Evolutionary conservation across 2,888 invertebrate species (phyloP).

Genomic region (Dryadula phaetusa): DNA sequence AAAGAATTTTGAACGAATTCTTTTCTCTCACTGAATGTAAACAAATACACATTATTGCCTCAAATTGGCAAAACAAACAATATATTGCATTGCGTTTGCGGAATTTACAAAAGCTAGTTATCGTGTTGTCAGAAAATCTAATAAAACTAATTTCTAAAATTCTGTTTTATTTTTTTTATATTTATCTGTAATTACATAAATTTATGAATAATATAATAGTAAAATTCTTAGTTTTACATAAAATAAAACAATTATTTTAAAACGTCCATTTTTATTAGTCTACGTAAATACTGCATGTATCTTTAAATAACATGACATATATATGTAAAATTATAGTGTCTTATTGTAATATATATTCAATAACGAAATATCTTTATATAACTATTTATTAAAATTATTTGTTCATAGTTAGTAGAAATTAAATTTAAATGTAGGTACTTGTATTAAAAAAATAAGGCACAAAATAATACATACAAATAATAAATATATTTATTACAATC

Average conservation of each 20-base stretch:
- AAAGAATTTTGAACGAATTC: background rate
- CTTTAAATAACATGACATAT: no score
- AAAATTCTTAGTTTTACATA: no score
- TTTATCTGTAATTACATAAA: no score
- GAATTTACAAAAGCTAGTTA: conserved; percentile 13
- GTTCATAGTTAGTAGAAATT: background rate
- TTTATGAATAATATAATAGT: no score
- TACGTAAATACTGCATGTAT: no score
- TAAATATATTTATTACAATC: no score
- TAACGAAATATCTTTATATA: background rate
- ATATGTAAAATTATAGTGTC: no score
- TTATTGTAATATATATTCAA: background rate
- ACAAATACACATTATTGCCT: background rate
- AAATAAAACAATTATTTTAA: no score
- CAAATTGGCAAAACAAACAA: background rate
- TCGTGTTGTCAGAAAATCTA: background rate
- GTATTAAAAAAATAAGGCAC: conserved; percentile 15
- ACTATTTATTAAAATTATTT: background rate
- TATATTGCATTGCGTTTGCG: background rate
- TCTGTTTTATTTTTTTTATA: no score
- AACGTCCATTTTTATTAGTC: no score
- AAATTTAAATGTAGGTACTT: background rate
- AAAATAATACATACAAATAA: no score
- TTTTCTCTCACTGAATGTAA: background rate
- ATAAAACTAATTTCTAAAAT: no score